Evolutionary conservation across 2,888 invertebrate genomes (phyloP).

Genomic region (Dynastes tityus): DNA sequence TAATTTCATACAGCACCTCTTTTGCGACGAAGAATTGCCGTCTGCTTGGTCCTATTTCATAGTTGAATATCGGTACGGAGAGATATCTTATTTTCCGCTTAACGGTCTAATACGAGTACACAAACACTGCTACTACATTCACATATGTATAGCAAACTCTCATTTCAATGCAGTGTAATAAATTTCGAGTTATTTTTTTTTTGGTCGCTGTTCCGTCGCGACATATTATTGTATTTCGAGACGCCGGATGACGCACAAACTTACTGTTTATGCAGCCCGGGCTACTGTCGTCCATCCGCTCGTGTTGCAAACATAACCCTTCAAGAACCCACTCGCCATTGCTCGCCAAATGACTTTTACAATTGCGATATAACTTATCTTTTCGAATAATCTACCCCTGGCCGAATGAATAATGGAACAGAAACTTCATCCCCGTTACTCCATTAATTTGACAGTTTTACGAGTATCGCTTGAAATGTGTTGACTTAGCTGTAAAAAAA

Average conservation of each 20-base stretch:
- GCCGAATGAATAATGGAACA: conserved; percentile 63
- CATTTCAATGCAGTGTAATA: conserved; percentile 36
- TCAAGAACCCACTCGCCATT: conserved; percentile 61
- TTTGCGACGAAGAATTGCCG: background rate
- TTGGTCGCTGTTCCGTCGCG: conserved; percentile 55
- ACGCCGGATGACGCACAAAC: conserved; percentile 59
- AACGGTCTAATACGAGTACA: background rate
- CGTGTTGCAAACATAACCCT: conserved; percentile 57
- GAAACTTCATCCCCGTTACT: conserved; percentile 56
- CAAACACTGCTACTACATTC: no score
- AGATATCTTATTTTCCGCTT: conserved; percentile 17
- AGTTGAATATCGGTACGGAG: background rate
- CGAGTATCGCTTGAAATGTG: conserved; percentile 30
- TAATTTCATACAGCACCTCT: conserved; percentile 5
- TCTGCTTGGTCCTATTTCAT: background rate
- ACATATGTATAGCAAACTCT: background rate
- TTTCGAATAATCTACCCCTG: conserved; percentile 65
- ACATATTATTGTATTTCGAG: conserved; percentile 57
- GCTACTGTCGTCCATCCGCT: conserved; percentile 49
- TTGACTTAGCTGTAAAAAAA: conserved; percentile 13
- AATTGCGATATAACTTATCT: conserved; percentile 68
- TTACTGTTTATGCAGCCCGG: conserved; percentile 54
- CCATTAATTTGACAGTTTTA: conserved; percentile 46
- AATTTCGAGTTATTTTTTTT: conserved; percentile 37
- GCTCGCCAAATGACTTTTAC: conserved; percentile 68